Evolutionary conservation across 2,113 vertebrate species (phyloP).

Genomic region (Desmodus rotundus): DNA sequence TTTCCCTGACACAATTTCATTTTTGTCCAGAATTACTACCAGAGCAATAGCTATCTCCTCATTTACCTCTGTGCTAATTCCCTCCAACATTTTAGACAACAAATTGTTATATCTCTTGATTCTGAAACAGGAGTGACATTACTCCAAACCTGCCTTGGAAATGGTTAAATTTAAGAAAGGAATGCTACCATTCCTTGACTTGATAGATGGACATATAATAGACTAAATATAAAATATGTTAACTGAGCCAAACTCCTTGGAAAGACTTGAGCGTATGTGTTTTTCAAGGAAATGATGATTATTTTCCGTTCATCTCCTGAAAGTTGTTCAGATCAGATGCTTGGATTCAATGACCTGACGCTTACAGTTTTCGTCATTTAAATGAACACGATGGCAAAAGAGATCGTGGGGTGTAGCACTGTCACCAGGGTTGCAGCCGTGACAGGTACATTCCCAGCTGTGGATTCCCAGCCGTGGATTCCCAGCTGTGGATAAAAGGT

Average conservation of each 20-base stretch:
- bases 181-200: background rate
- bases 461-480: background rate
- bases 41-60: background rate
- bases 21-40: background rate
- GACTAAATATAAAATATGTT: background rate
- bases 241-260: background rate
- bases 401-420: background rate
- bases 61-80: background rate
- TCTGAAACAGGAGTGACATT: background rate
- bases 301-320: constrained; percentile 35
- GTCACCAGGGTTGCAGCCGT: background rate
- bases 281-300: background rate
- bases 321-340: background rate
- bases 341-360: background rate
- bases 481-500: background rate
- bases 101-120: background rate
- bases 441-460: background rate
- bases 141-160: background rate
- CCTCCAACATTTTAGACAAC: background rate
- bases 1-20: background rate
- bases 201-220: background rate
- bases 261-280: constrained; percentile 10
- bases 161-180: background rate
- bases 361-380: background rate
- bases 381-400: background rate